phyloP scores from a whole-genome alignment of 2,888 invertebrate genomes.

The Argyresthia goedartella region DNA sequence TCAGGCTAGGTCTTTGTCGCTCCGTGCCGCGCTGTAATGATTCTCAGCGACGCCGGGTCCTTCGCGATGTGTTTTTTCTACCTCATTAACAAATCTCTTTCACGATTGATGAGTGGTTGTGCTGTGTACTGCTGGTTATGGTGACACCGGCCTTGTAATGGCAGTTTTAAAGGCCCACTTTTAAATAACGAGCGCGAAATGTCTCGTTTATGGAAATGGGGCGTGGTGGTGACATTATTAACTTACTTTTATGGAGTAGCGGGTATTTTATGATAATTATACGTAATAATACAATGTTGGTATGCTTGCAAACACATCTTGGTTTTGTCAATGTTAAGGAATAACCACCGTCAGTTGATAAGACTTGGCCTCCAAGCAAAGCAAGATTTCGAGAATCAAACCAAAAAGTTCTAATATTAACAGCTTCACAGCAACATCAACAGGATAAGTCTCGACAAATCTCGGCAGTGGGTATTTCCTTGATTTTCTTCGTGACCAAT shows the following conservation, averaged over 20 bases:
- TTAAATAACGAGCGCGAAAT: background rate
- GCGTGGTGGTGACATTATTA: background rate
- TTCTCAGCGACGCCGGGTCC: constrained; percentile 31
- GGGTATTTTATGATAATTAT: background rate
- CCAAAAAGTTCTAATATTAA: background rate
- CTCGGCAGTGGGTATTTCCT: background rate
- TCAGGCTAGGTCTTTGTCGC: constrained; percentile 37
- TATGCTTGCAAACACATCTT: too few species aligned
- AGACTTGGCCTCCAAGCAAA: too few species aligned
- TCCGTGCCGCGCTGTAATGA: constrained; percentile 35
- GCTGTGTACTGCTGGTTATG: constrained; percentile 6
- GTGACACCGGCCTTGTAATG: constrained; percentile 2
- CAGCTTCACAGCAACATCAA: background rate
- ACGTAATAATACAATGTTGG: too few species aligned
- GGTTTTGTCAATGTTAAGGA: too few species aligned
- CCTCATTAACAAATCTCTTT: constrained; percentile 49
- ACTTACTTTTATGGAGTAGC: background rate
- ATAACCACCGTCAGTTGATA: too few species aligned
- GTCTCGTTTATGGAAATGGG: too few species aligned
- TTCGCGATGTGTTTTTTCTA: constrained; percentile 31
- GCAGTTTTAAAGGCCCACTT: background rate
- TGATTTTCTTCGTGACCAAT: constrained; percentile 31
- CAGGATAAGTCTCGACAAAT: background rate
- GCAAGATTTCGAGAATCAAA: background rate
- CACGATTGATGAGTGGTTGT: constrained; percentile 5